Evolutionary conservation across 2,113 vertebrate species (phyloP), one percentile per base, ranked within the genome.

Genomic region (Caloenas nicobarica): DNA sequence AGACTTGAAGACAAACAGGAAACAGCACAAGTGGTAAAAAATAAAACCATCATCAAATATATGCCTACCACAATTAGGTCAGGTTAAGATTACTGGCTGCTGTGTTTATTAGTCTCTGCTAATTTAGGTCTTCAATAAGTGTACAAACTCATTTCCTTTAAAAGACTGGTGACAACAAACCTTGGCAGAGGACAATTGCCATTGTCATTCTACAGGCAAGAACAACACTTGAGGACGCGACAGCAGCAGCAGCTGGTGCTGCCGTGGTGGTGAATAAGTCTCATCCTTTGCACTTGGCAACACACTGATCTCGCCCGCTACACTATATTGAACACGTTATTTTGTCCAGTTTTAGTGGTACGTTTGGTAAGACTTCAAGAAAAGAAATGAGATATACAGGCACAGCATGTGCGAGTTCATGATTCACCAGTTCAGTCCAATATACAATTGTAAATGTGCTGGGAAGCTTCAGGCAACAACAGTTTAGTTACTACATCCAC

Each of bases 381-480:
- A 23, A 70, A 18, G 11, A 81, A 78, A 56, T 16, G 24, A 83
- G 44, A 65, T 6, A 24, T 13, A 25, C 3, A 42, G 15, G 28
- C 62, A 64, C 13, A 68, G 40, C 34, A 16, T 9, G 10, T 31
- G 48, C 13, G 6, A 77, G 69, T 1, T 4, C 31, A 14, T 2
- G 24, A 48, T 34, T 79, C 53, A 36, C 33, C 69, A 80, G 13
- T 36, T 83, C 33, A 15, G 61, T 38, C 33, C 76, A 44, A 26
- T 3, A 28, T 2, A n/a, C 33, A 25, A 3, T 0, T 13, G 51
- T 1, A 71, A 61, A 56, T 0, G 3, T 51, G n/a, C 12, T 68
- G 65, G 24, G 64, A 78, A 92, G 64, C 28, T 46, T 77, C 48
- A 44, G 40, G 51, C 54, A 69, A 62, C 25, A 76, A 12, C 1